Evolutionary conservation across 2,888 invertebrate genomes (phyloP).

Genomic region (Patella ulyssiponensis): DNA sequence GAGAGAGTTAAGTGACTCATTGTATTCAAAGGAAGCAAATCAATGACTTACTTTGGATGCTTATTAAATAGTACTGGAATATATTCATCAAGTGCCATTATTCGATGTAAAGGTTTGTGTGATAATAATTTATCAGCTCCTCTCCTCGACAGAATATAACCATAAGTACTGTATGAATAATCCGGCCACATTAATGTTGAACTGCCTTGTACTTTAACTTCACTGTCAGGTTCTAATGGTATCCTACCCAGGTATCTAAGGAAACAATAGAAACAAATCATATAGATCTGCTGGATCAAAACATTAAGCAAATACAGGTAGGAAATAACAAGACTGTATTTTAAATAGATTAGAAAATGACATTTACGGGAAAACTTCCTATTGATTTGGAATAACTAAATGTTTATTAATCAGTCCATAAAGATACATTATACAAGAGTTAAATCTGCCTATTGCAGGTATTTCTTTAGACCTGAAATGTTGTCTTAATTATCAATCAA

Average conservation of each 20-base stretch:
- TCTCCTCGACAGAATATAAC: slow-evolving; percentile 84
- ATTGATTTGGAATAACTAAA: no score
- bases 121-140: slow-evolving; percentile 89
- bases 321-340: no score
- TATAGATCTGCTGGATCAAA: not conserved
- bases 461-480: no score
- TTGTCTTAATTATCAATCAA: no score
- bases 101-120: slow-evolving; percentile 84
- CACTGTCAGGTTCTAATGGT: slow-evolving; percentile 79
- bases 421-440: no score
- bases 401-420: no score
- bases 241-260: slow-evolving; percentile 91
- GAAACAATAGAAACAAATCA: not conserved
- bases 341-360: no score
- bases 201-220: slow-evolving; percentile 81
- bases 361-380: no score
- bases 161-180: slow-evolving; percentile 99
- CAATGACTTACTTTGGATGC: slow-evolving; percentile 80
- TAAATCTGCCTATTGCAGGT: no score
- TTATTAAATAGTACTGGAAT: slow-evolving; percentile 90
- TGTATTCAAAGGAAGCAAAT: not conserved
- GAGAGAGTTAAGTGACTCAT: no score
- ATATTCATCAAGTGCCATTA: slow-evolving; percentile 97
- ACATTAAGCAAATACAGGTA: no score
- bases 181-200: slow-evolving; percentile 81